Percentiles rank a stretch among this genome's conserved stretches.
Evolutionary conservation across 2,113 vertebrate genomes (phyloP).

Genomic region (Rhodinocichla rosea): DNA sequence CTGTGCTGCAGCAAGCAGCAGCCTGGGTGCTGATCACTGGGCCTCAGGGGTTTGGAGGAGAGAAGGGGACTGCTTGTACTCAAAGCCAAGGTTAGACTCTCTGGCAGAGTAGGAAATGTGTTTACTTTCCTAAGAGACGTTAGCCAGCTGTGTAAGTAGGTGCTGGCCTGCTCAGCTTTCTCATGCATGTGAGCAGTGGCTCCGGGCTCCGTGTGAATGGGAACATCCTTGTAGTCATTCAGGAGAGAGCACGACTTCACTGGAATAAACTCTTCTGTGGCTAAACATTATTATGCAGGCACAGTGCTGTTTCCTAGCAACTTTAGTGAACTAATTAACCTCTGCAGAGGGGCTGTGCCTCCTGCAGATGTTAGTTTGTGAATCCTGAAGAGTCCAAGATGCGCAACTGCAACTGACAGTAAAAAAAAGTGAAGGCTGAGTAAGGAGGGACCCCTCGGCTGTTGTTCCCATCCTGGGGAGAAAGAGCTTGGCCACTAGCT

Average conservation of each 20-base stretch:
- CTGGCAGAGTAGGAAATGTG: not conserved
- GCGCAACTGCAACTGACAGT: rapidly evolving
- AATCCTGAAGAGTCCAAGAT: not conserved
- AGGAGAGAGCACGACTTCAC: not conserved
- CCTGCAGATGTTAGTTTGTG: not conserved
- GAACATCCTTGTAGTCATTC: not conserved
- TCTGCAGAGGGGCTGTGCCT: not conserved
- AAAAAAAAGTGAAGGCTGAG: not conserved
- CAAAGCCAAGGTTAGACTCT: not conserved
- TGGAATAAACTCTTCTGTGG: not conserved
- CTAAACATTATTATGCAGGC: not conserved
- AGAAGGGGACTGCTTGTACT: not conserved
- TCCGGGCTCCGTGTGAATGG: not conserved
- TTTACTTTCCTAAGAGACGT: not conserved
- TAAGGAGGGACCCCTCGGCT: not conserved
- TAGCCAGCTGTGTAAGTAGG: not conserved
- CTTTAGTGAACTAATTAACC: not conserved
- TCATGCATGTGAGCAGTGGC: not conserved
- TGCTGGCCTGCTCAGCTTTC: not conserved
- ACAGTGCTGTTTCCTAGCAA: slow-evolving; percentile 33
- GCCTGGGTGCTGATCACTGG: not conserved
- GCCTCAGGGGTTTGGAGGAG: not conserved
- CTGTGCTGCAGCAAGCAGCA: not conserved
- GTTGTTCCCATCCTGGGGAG: not conserved
- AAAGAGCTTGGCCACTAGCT: not conserved